These are phyloP conservation scores for Agonopterix alstromeriana DNA, from an alignment of 2,888 invertebrate species.

Conservation along the genomic window DNA sequence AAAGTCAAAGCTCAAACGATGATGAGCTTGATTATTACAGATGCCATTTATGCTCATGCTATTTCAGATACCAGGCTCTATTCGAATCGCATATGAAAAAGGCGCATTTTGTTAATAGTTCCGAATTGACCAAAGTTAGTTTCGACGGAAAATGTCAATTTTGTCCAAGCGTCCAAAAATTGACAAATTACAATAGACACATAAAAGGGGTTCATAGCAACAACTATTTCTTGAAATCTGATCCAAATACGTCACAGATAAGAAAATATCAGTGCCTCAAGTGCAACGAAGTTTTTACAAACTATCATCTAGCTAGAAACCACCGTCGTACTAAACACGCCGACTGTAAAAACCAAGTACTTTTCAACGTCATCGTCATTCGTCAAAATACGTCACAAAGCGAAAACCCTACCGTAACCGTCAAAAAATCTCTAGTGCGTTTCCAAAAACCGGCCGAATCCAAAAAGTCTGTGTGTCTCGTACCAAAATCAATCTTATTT, in stretches of 20 bases:
- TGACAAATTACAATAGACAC: background rate
- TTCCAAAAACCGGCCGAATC: background rate
- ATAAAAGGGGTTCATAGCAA: background rate
- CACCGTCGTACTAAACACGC: conserved; percentile 12
- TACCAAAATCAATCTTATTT: conserved; percentile 28
- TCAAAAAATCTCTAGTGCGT: background rate
- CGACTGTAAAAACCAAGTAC: background rate
- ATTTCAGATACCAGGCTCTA: too few species aligned
- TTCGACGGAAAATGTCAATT: background rate
- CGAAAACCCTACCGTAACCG: background rate
- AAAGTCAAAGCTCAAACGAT: background rate
- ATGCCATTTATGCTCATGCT: too few species aligned
- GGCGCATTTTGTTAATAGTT: background rate
- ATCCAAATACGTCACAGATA: background rate
- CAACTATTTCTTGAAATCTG: background rate
- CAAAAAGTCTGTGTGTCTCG: conserved; percentile 5
- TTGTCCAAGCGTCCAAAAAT: background rate
- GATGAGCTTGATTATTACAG: too few species aligned
- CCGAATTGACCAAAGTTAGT: background rate
- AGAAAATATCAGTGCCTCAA: conserved; percentile 9
- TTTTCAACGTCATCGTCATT: conserved; percentile 7
- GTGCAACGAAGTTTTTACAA: conserved; percentile 9
- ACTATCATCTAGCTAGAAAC: conserved; percentile 1
- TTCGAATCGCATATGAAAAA: background rate
- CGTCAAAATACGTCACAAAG: background rate